phyloP scores from a whole-genome alignment of 2,888 invertebrate genomes.

The Acleris emargana region DNA sequence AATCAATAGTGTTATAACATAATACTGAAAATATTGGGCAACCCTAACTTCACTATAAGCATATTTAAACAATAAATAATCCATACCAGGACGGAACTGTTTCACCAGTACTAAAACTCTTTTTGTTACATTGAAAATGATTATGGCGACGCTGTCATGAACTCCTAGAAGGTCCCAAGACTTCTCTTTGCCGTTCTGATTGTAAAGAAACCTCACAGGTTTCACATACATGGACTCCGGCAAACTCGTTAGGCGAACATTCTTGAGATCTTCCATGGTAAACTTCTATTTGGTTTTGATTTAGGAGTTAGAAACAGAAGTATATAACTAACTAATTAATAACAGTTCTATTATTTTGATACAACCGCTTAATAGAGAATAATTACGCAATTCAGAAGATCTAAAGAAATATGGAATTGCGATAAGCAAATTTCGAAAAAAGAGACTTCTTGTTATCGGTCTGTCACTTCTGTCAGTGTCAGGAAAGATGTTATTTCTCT shows the following conservation, averaged over 20 bases:
- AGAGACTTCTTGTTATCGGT: no score
- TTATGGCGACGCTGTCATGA: constrained; percentile 93
- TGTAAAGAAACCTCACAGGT: constrained; percentile 89
- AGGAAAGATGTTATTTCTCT: no score
- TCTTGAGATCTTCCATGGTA: constrained; percentile 78
- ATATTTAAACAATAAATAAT: neutral
- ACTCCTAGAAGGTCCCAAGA: constrained; percentile 93
- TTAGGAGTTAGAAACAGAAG: neutral
- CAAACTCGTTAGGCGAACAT: constrained; percentile 78
- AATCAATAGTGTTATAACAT: no score
- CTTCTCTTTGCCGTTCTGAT: constrained; percentile 89
- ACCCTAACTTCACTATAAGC: no score
- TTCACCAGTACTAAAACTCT: constrained; percentile 93
- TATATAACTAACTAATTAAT: no score
- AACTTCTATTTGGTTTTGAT: neutral
- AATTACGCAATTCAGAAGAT: no score
- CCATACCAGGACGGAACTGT: constrained; percentile 94
- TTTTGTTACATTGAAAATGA: constrained; percentile 91
- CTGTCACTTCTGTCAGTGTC: no score
- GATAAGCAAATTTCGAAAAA: no score
- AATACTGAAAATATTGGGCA: no score
- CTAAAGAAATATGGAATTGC: no score
- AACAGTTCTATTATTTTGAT: no score
- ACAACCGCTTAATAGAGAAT: no score
- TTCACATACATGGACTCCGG: constrained; percentile 89